phyloP scores from a whole-genome alignment of 2,797 vertebrate genomes.

The Ciconia nigra region DNA sequence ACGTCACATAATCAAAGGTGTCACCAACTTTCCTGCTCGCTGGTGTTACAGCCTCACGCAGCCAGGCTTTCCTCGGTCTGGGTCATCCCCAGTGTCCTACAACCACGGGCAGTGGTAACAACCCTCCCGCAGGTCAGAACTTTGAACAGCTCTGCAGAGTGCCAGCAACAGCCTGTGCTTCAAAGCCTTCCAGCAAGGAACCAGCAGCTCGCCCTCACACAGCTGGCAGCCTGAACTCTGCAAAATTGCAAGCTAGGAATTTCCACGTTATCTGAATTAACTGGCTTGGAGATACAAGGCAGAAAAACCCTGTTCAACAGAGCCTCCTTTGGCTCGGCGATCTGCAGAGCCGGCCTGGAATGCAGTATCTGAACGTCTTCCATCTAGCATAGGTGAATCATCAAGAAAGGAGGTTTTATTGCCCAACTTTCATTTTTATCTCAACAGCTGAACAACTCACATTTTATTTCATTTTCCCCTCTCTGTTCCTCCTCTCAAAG shows the following conservation, averaged over 20 bases:
- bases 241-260: background rate
- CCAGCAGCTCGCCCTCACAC: background rate
- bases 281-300: background rate
- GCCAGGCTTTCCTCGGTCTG: background rate
- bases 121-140: background rate
- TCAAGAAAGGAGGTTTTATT: background rate
- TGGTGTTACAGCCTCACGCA: background rate
- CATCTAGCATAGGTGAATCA: background rate
- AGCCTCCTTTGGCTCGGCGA: accelerated
- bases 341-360: background rate
- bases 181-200: background rate
- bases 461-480: background rate
- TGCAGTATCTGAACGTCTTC: background rate
- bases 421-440: background rate
- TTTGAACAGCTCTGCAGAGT: background rate
- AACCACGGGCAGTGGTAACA: background rate
- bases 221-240: background rate
- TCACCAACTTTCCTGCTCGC: accelerated
- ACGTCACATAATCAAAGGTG: background rate
- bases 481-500: background rate
- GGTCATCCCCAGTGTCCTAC: background rate
- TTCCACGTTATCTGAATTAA: background rate
- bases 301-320: background rate
- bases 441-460: background rate
- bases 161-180: background rate